Evolutionary conservation across 1,140 invertebrate species (phyloP).

Genomic region (Megalonaias nervosa): DNA sequence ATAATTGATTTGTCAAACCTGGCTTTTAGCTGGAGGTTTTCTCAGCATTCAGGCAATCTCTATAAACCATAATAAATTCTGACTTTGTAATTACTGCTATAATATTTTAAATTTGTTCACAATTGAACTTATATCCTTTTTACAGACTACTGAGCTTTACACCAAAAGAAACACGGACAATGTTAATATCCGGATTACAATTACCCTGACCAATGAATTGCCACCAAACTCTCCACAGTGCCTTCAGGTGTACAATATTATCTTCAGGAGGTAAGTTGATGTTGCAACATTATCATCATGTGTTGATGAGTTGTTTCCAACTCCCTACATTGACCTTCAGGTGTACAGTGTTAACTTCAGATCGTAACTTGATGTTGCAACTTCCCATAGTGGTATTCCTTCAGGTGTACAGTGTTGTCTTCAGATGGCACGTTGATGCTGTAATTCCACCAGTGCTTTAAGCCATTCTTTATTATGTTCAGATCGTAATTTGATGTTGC

Average conservation of each 20-base stretch:
- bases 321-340: neutral
- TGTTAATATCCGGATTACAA: slow-evolving; percentile 52
- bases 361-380: neutral
- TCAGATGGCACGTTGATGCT: neutral
- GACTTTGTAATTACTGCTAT: too few relatives aligned
- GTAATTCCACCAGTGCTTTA: slow-evolving; percentile 38
- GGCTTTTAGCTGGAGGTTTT: too few relatives aligned
- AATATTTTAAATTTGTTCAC: neutral
- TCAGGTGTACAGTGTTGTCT: neutral
- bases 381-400: neutral
- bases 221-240: slow-evolving; percentile 50
- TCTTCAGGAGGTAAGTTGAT: slow-evolving; percentile 54
- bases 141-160: slow-evolving; percentile 59
- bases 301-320: neutral
- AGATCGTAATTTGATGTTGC: slow-evolving; percentile 41
- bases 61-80: too few relatives aligned
- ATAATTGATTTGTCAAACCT: too few relatives aligned
- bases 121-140: slow-evolving; percentile 6
- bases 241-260: slow-evolving; percentile 62
- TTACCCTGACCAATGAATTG: slow-evolving; percentile 58
- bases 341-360: neutral
- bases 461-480: slow-evolving; percentile 63
- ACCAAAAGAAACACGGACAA: slow-evolving; percentile 45
- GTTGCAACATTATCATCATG: neutral
- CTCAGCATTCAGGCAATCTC: too few relatives aligned